Evolutionary conservation across 2,797 vertebrate species (phyloP).

Genomic region (Propithecus perrieri): DNA sequence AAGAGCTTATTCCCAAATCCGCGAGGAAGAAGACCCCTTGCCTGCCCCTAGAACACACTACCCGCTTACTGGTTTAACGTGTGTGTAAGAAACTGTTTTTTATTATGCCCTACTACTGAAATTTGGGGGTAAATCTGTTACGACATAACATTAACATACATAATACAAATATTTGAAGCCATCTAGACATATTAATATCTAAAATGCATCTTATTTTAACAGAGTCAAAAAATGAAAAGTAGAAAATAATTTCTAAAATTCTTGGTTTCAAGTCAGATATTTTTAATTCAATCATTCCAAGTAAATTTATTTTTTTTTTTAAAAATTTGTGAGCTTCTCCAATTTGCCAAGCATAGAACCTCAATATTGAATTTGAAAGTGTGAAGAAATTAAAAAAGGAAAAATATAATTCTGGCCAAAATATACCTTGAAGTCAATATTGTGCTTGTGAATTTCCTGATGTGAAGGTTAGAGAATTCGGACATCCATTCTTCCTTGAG

Average conservation of each 20-base stretch:
- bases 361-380: neutral
- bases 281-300: neutral
- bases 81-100: neutral
- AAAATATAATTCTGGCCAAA: neutral
- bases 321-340: neutral
- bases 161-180: neutral
- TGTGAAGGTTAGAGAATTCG: neutral
- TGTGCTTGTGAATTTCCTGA: neutral
- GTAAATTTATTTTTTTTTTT: neutral
- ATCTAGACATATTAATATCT: neutral
- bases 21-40: fast-evolving
- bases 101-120: neutral
- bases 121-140: neutral
- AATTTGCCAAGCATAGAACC: neutral
- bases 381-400: neutral
- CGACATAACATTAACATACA: neutral
- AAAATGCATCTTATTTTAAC: neutral
- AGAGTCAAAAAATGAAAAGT: neutral
- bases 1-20: neutral
- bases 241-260: neutral
- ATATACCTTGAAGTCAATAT: neutral
- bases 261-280: neutral
- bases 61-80: neutral
- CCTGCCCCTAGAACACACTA: fast-evolving
- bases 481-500: neutral